Percentiles rank a stretch among this genome's conserved stretches.
Evolutionary conservation across 2,113 vertebrate genomes (phyloP).

Genomic region (Sylvietta virens): DNA sequence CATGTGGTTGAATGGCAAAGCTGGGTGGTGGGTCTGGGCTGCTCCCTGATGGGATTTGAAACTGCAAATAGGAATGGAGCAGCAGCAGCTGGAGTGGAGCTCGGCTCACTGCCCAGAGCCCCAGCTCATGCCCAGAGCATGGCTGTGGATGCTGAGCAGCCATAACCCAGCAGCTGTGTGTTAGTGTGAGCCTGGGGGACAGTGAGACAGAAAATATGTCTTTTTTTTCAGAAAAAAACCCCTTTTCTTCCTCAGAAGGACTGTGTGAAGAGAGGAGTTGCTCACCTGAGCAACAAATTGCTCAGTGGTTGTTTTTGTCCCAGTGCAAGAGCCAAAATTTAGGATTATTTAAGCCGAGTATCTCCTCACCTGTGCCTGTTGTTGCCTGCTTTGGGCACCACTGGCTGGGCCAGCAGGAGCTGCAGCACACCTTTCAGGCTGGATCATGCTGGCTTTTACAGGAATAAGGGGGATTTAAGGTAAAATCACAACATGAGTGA

Average conservation of each 20-base stretch:
- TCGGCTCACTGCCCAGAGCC: accelerated
- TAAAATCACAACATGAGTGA: not conserved
- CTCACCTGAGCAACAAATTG: not conserved
- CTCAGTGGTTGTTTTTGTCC: not conserved
- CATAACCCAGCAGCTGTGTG: accelerated
- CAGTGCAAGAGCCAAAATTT: not conserved
- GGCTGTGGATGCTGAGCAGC: not conserved
- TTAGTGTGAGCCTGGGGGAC: not conserved
- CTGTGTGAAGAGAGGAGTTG: not conserved
- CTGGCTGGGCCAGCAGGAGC: not conserved
- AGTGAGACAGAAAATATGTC: not conserved
- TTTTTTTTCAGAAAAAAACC: not conserved
- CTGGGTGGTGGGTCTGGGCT: not conserved
- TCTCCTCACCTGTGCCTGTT: not conserved
- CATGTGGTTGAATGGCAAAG: not conserved
- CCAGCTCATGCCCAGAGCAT: accelerated
- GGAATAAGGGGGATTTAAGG: not conserved
- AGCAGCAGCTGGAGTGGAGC: not conserved
- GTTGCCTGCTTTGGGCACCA: not conserved
- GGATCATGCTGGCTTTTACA: not conserved
- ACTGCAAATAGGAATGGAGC: not conserved
- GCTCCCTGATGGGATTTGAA: not conserved
- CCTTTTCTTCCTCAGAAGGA: not conserved
- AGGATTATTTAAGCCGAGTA: not conserved
- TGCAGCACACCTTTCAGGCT: not conserved